Conservation (phyloP, 2,888 invertebrate genomes). For the Apamea sordens region DNA sequence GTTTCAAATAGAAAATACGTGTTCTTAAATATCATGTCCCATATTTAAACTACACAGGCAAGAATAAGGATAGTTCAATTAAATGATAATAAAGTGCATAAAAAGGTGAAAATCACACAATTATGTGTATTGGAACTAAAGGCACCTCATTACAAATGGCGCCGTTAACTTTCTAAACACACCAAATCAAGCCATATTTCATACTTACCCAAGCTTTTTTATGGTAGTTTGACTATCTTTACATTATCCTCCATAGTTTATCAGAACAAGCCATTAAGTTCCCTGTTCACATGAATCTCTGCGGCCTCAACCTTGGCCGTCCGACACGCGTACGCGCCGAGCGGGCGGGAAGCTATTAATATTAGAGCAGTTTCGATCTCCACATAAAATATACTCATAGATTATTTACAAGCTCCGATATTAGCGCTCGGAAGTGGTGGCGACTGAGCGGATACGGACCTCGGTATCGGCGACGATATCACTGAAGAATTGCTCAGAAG, state of each 20-base stretch:
- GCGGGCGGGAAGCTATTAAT: conserved; percentile 34
- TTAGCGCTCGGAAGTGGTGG: not conserved
- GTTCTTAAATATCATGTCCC: not conserved
- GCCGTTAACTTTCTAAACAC: not conserved
- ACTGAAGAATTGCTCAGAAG: not conserved
- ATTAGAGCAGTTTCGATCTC: conserved; percentile 48
- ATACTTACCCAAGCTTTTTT: not conserved
- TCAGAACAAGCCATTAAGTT: conserved; percentile 1
- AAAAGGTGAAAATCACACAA: not conserved
- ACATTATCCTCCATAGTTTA: not conserved
- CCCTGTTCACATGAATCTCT: conserved; percentile 24
- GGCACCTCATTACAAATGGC: not conserved
- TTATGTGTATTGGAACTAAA: not conserved
- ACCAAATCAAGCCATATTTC: not conserved
- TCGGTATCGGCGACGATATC: not conserved
- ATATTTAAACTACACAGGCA: not conserved
- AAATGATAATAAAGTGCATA: not conserved
- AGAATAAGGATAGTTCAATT: not conserved
- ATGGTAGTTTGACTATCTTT: not conserved
- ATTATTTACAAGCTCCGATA: conserved; percentile 35
- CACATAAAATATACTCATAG: conserved; percentile 48
- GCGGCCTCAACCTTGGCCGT: conserved; percentile 18
- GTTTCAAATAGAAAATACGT: not conserved
- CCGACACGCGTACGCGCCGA: not conserved
- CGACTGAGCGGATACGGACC: not conserved